Evolutionary conservation across 1,140 invertebrate species (phyloP), one percentile per base, ranked within the genome.

Genomic region (Spodoptera litura): DNA sequence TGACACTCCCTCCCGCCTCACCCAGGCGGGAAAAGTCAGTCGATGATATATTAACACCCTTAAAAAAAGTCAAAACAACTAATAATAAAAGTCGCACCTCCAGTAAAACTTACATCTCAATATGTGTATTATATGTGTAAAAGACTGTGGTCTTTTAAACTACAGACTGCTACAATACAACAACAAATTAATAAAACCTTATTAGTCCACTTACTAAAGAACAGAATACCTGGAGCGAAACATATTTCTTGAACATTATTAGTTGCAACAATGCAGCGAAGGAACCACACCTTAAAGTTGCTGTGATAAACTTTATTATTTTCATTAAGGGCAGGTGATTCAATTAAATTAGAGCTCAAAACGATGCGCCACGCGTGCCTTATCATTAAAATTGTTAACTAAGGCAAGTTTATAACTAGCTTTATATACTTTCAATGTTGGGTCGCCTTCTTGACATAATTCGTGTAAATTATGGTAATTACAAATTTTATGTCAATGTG

Each of bases 221-320:
- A 44, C 38, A 0, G 38, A 44, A 44, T 44, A 44, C 38, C 38
- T 44, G 38, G 4, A 56, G n/a, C 55, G 20, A 61, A 61, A 61
- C 8, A 12, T 31, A 10, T 44, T 38, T 4, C n/a, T 38, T 44
- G 4, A 9, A 13, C 31, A 49, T 38, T 15, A 25, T 52, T 51
- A 25, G 11, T 55, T 13, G 5, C 9, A 13, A 6, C 12, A 6
- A 53, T n/a, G 56, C 38, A 61, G 15, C 2, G 11, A 27, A 3
- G 13, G 27, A 62, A 75, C 58, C 13, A 11, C n/a, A 62, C 77
- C 56, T 68, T 78, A 68, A 78, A 53, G 52, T 66, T 78, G 51
- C 38, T 12, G 78, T 79, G 78, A 79, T 66, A 79, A 79, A 83
- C 74, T 85, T 85, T 85, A 85, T 85, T 85, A 85, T 85, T 85